Percentiles rank a stretch among this genome's conserved stretches.
phyloP scores from a whole-genome alignment of 2,113 vertebrate species.

The Hippocampus barbouri region DNA sequence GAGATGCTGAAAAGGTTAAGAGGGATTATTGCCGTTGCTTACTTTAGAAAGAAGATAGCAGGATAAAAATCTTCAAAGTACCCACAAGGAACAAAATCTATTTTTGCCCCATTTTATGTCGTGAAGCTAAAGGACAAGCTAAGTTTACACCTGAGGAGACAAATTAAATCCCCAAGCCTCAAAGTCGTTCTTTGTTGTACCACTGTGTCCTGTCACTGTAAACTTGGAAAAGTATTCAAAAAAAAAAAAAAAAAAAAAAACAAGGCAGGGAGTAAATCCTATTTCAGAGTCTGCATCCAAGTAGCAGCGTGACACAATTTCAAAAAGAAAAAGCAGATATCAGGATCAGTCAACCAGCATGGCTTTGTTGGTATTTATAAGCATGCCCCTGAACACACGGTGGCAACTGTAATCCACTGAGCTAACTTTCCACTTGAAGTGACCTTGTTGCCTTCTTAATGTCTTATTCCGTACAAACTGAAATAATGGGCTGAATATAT shows the following conservation, averaged over 20 bases:
- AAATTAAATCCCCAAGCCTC: slow-evolving; percentile 4
- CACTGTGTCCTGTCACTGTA: slow-evolving; percentile 20
- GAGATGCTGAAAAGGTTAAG: too few species aligned
- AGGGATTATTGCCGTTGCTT: too few species aligned
- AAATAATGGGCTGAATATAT: slow-evolving; percentile 18
- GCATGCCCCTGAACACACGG: slow-evolving; percentile 17
- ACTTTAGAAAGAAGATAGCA: too few species aligned
- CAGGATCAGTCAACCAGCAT: slow-evolving; percentile 25
- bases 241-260: slow-evolving; percentile 4
- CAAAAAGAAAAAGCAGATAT: slow-evolving; percentile 11
- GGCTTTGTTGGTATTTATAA: slow-evolving; percentile 29
- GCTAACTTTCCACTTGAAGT: slow-evolving; percentile 26
- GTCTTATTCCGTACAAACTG: slow-evolving; percentile 8
- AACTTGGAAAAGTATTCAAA: slow-evolving; percentile 27
- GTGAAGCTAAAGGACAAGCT: background rate
- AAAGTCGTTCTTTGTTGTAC: background rate
- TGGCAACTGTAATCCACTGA: slow-evolving; percentile 40
- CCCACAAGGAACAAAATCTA: too few species aligned
- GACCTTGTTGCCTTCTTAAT: background rate
- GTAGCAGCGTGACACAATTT: slow-evolving; percentile 13
- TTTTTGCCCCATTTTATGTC: too few species aligned
- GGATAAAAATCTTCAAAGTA: too few species aligned
- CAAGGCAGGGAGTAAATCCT: slow-evolving; percentile 7
- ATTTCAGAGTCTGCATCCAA: slow-evolving; percentile 14
- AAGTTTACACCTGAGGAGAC: slow-evolving; percentile 38